Conservation (phyloP, 2,888 invertebrate genomes). For the Chamaedrilus cognettii region DNA sequence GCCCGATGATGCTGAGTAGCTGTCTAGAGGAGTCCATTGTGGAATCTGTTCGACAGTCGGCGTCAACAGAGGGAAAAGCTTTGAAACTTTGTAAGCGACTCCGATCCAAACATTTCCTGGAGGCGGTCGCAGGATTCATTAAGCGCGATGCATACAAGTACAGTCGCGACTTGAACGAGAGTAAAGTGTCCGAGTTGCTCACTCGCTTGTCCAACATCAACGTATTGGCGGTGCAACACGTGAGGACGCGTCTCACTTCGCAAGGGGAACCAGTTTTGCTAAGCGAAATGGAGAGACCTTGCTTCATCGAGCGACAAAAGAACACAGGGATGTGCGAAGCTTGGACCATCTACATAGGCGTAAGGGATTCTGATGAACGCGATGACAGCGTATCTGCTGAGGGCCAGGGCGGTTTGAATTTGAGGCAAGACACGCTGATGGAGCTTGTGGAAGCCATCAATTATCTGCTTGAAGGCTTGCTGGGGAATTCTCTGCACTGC, state of each 20-base stretch:
- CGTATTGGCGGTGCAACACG: constrained; percentile 24
- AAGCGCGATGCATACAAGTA: constrained; percentile 27
- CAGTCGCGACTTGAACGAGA: constrained; percentile 28
- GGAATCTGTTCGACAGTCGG: constrained; percentile 14
- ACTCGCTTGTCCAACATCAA: constrained; percentile 32
- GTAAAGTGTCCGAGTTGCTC: constrained; percentile 16
- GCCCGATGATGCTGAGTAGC: constrained; percentile 37
- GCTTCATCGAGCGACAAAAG: constrained; percentile 29
- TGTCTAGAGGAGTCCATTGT: constrained; percentile 37
- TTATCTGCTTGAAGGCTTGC: constrained; percentile 30
- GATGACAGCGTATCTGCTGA: too few relatives aligned
- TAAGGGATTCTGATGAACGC: too few relatives aligned
- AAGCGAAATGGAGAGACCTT: constrained; percentile 31
- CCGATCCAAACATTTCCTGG: constrained; percentile 24
- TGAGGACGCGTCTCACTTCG: constrained; percentile 29
- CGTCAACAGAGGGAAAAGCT: constrained; percentile 25
- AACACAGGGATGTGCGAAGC: too few relatives aligned
- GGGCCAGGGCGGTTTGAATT: constrained; percentile 12
- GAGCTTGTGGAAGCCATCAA: constrained; percentile 35
- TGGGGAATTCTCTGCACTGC: constrained; percentile 33
- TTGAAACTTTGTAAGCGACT: constrained; percentile 21
- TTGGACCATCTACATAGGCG: background rate
- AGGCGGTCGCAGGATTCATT: constrained; percentile 29
- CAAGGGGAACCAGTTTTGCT: constrained; percentile 24
- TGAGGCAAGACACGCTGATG: constrained; percentile 34